Evolutionary conservation across 2,888 invertebrate species (phyloP).

Genomic region (Polietes domitor): DNA sequence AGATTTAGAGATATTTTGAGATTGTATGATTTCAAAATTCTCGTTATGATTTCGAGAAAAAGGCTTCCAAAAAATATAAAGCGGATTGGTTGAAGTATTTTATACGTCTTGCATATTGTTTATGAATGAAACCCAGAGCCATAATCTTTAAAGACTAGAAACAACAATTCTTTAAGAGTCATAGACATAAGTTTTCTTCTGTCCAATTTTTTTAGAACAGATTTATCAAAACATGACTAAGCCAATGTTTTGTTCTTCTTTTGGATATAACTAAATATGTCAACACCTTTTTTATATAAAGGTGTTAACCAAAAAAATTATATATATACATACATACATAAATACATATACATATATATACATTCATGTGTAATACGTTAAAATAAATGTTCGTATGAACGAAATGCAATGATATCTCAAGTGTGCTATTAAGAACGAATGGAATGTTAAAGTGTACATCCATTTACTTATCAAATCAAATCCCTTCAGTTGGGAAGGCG

Average conservation of each 20-base stretch:
- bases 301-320: constrained; percentile 51
- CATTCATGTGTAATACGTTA: constrained; percentile 51
- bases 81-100: too few relatives aligned
- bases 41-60: too few relatives aligned
- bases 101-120: too few relatives aligned
- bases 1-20: too few relatives aligned
- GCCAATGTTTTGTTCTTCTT: constrained; percentile 30
- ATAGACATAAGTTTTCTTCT: background rate
- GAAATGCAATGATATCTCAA: background rate
- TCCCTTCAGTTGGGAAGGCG: too few relatives aligned
- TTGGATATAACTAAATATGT: constrained; percentile 27
- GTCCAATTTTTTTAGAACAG: background rate
- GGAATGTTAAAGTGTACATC: too few relatives aligned
- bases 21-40: too few relatives aligned
- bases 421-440: background rate
- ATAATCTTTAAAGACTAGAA: background rate
- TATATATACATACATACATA: constrained; percentile 1
- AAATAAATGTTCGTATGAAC: constrained; percentile 52
- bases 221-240: constrained; percentile 33
- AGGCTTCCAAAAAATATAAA: too few relatives aligned
- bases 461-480: too few relatives aligned
- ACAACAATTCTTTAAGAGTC: background rate
- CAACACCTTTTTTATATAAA: constrained; percentile 49
- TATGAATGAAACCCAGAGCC: background rate
- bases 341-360: constrained; percentile 3